These are phyloP conservation scores for Puffinus mauretanicus DNA, from an alignment of 2,113 vertebrate species.

Conservation along the genomic window DNA sequence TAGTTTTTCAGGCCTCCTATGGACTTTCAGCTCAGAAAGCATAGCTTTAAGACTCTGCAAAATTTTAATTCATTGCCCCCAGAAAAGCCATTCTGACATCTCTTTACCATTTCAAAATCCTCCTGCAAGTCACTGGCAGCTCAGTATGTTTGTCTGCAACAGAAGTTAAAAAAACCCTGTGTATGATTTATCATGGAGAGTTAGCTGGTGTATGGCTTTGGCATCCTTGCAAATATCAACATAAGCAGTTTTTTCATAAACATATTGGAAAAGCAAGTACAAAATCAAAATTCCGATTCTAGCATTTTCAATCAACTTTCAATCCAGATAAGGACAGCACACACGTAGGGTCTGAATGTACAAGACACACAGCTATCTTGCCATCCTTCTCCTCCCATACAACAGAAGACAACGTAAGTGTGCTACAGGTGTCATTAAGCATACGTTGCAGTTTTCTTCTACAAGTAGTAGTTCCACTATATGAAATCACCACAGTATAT, in stretches of 20 bases:
- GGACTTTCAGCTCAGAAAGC: constrained; percentile 8
- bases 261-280: background rate
- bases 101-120: constrained; percentile 35
- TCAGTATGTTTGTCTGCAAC: constrained; percentile 21
- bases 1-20: constrained; percentile 20
- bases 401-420: fast-evolving
- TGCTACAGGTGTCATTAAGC: background rate
- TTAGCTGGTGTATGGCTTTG: background rate
- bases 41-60: constrained; percentile 31
- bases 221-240: background rate
- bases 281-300: background rate
- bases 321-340: background rate
- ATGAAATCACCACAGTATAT: background rate
- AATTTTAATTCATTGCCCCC: constrained; percentile 15
- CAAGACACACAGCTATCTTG: background rate
- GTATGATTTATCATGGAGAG: background rate
- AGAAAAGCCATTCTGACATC: constrained; percentile 38
- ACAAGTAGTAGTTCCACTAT: background rate
- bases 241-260: background rate
- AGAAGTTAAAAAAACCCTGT: constrained; percentile 31
- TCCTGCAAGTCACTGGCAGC: constrained; percentile 19
- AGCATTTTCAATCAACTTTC: background rate
- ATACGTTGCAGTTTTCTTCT: background rate
- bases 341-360: fast-evolving
- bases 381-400: background rate